Evolutionary conservation across 2,888 invertebrate genomes (phyloP).

Genomic region (Scaeva pyrastri): DNA sequence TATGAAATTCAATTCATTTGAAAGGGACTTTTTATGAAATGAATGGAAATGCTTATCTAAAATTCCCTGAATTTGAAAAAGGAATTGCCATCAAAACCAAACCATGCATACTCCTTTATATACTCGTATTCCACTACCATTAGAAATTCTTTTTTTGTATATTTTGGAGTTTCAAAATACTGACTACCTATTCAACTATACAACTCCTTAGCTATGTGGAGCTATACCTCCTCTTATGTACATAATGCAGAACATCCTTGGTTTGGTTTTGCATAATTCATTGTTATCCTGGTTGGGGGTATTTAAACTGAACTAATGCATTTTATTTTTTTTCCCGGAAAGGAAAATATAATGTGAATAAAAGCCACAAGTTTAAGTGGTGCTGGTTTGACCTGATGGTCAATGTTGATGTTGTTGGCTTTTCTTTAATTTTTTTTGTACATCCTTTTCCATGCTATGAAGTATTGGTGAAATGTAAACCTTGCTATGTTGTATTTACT

Average conservation of each 20-base stretch:
- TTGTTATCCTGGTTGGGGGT: conserved; percentile 64
- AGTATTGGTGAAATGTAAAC: conserved; percentile 4
- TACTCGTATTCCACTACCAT: not conserved
- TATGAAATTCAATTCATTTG: conserved; percentile 75
- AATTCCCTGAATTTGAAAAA: conserved; percentile 70
- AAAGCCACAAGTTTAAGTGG: conserved; percentile 54
- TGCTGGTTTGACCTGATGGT: conserved; percentile 13
- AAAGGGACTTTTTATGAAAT: conserved; percentile 64
- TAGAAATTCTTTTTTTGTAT: conserved; percentile 15
- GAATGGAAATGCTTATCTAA: conserved; percentile 69
- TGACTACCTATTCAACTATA: conserved; percentile 3
- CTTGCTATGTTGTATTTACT: not conserved
- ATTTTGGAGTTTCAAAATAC: not conserved
- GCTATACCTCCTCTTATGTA: not conserved
- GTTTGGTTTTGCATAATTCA: conserved; percentile 68
- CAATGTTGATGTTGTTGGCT: conserved; percentile 15
- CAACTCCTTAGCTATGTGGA: not conserved
- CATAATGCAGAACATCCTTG: not conserved
- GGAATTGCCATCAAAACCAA: conserved; percentile 62
- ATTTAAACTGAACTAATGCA: conserved; percentile 73
- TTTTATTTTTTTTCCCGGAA: conserved; percentile 19
- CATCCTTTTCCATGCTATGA: not conserved
- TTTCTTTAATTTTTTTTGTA: conserved; percentile 2
- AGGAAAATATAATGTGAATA: conserved; percentile 27
- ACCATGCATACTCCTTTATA: conserved; percentile 1